phyloP scores from a whole-genome alignment of 2,888 invertebrate species.

The Brachyopa scutellaris region DNA sequence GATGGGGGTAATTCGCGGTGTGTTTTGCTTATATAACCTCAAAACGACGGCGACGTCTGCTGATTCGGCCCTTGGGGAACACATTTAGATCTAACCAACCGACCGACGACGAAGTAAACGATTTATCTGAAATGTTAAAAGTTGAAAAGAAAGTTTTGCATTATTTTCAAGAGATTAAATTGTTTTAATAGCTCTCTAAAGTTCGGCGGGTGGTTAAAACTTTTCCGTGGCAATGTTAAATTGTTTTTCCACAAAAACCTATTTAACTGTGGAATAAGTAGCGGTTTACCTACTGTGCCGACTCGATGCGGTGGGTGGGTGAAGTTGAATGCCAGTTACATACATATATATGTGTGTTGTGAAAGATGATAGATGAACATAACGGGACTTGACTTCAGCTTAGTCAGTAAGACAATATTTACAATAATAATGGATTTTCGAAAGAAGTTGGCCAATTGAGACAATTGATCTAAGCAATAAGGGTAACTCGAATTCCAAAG shows the following conservation, averaged over 20 bases:
- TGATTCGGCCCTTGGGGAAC: constrained; percentile 57
- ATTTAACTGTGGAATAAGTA: constrained; percentile 54
- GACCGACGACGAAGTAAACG: constrained; percentile 49
- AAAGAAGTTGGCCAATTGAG: no score
- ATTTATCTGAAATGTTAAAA: constrained; percentile 71
- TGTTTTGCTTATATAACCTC: not conserved
- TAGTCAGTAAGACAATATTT: constrained; percentile 7
- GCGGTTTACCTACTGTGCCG: constrained; percentile 8
- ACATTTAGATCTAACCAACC: constrained; percentile 29
- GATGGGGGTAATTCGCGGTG: constrained; percentile 17
- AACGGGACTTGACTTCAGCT: not conserved
- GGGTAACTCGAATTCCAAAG: no score
- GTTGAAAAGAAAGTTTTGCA: constrained; percentile 69
- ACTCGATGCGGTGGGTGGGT: not conserved
- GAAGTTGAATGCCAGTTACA: not conserved
- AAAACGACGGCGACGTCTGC: no score
- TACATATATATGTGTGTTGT: constrained; percentile 5
- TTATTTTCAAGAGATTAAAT: constrained; percentile 81
- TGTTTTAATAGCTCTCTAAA: constrained; percentile 80
- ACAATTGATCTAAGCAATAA: no score
- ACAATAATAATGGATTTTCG: constrained; percentile 20
- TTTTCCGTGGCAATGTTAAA: constrained; percentile 60
- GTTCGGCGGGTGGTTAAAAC: constrained; percentile 59
- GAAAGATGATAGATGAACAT: constrained; percentile 22
- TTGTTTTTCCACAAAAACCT: constrained; percentile 68